phyloP scores from a whole-genome alignment of 1,140 invertebrate species.

The Sarcophaga bullata region DNA sequence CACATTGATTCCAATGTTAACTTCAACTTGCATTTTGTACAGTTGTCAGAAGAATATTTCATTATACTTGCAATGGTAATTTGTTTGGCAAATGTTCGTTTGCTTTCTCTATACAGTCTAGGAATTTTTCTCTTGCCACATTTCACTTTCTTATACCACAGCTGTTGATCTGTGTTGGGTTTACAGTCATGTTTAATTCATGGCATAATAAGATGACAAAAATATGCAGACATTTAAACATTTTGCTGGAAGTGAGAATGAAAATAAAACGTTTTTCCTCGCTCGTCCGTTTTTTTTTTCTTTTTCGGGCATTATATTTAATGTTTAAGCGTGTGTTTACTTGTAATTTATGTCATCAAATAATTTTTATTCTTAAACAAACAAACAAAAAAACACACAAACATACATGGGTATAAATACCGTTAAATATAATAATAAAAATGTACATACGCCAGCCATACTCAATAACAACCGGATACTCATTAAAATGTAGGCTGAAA shows the following conservation, averaged over 20 bases:
- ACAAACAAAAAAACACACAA: background rate
- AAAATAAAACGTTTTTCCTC: constrained; percentile 13
- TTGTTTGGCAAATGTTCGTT: background rate
- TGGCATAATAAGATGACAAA: background rate
- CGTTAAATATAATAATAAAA: background rate
- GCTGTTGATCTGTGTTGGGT: too few relatives aligned
- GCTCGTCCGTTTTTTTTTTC: background rate
- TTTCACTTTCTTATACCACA: too few relatives aligned
- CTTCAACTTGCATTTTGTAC: too few relatives aligned
- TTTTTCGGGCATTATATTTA: background rate
- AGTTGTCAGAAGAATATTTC: too few relatives aligned
- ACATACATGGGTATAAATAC: background rate
- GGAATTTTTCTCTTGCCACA: background rate
- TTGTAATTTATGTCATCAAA: constrained; percentile 25
- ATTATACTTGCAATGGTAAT: background rate
- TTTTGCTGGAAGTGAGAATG: background rate
- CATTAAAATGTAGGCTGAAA: constrained; percentile 7
- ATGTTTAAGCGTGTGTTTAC: constrained; percentile 23
- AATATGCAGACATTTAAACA: background rate
- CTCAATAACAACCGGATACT: background rate
- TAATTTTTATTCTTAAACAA: constrained; percentile 11
- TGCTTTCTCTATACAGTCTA: too few relatives aligned
- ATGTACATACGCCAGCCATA: background rate
- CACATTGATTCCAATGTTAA: too few relatives aligned
- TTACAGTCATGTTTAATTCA: constrained; percentile 1